Base-by-base conservation (phyloP, 2,797 vertebrate species). In the Lutjanus argentimaculatus region DNA sequence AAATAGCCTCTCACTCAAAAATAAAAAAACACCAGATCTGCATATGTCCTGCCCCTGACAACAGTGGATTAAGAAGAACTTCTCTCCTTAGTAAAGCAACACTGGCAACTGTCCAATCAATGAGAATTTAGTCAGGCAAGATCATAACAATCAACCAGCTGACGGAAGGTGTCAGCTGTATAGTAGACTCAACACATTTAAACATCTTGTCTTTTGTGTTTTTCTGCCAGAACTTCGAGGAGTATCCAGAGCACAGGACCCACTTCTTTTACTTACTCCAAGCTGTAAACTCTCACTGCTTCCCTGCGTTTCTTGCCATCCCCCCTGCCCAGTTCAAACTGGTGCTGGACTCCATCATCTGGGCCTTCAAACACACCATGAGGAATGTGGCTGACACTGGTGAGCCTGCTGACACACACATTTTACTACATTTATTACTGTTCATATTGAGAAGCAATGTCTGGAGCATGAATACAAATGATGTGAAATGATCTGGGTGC, bases 281-380 rank as follows among this genome's bases (percentile, higher is more conserved):
- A 93, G 99, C 99, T 63, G 99, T 99, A 81, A 99, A 99, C 96
- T 99, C 99, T 43, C 97, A 99, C 83, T 99, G 99, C 93, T 99
- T 99, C 94, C 98, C 98, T 61, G 99, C 99, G 11, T 99, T 99
- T 95, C 95, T 99, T 84, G 97, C 98, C 90, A 99, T 99, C 94
- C 97, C 99, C 52, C 98, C 99, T 0, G 97, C 97, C 83, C 99
- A 99, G 92, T 99, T 99, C 92, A 99, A 99, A 84, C 96, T 99
- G 84, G 98, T 99, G 89, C 95, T 99, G 94, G 99, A 99, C 95
- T 99, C 99, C 84, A 99, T 99, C 93, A 99, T 99, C 95, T 99
- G 99, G 99, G 98, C 99, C 93, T 99, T 99, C 91, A 99, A 99
- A 82, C 99, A 99, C 93, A 99, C 99, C 56, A 99, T 99, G 99